phyloP scores from a whole-genome alignment of 2,888 invertebrate genomes.

The Stenoptilia bipunctidactyla region DNA sequence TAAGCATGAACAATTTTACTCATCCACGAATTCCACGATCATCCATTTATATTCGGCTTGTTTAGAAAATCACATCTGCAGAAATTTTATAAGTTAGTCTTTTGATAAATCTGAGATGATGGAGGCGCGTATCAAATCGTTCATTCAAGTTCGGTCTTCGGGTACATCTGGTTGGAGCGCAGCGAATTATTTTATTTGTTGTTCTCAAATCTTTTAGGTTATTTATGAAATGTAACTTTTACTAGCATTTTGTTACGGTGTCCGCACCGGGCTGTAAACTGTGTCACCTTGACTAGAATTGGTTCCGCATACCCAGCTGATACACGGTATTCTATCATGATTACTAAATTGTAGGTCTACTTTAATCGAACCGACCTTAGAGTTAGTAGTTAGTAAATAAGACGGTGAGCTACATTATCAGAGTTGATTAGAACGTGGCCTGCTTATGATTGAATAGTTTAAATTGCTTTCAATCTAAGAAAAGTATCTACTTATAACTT shows the following conservation, averaged over 20 bases:
- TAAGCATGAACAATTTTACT: not conserved
- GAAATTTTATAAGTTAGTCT: slow-evolving; percentile 59
- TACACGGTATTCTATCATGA: slow-evolving; percentile 29
- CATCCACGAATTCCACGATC: too few species aligned
- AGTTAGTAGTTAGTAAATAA: not conserved
- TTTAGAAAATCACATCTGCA: slow-evolving; percentile 68
- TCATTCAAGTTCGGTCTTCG: slow-evolving; percentile 57
- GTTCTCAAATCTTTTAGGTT: slow-evolving; percentile 55
- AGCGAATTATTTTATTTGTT: slow-evolving; percentile 64
- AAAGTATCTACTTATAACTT: too few species aligned
- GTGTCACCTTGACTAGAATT: slow-evolving; percentile 64
- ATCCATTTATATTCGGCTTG: slow-evolving; percentile 64
- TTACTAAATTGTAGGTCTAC: slow-evolving; percentile 23
- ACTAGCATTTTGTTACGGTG: slow-evolving; percentile 34
- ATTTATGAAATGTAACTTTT: slow-evolving; percentile 54
- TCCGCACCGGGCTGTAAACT: slow-evolving; percentile 37
- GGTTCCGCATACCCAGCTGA: slow-evolving; percentile 47
- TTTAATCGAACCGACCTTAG: slow-evolving; percentile 8
- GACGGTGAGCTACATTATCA: not conserved
- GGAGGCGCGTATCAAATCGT: slow-evolving; percentile 68
- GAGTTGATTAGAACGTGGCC: not conserved
- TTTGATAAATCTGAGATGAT: slow-evolving; percentile 59
- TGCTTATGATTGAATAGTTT: too few species aligned
- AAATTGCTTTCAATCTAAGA: too few species aligned
- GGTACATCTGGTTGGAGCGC: slow-evolving; percentile 62